Evolutionary conservation across 2,888 invertebrate genomes (phyloP), one percentile per base, ranked within the genome.

Genomic region (Azorinus chamasolen): DNA sequence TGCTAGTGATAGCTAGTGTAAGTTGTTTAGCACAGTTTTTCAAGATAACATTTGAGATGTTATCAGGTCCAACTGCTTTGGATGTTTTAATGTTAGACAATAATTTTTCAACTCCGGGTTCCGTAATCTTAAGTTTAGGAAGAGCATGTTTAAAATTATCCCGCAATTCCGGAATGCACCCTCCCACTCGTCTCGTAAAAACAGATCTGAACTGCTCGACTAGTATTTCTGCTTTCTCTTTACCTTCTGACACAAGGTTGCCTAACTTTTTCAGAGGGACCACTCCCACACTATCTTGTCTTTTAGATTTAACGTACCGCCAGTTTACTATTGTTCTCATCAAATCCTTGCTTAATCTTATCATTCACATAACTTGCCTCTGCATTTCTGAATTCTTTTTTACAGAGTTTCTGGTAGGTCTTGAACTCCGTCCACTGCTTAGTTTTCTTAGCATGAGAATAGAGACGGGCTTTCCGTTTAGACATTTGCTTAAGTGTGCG

Each of bases 261-360:
- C 79, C 81, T 45, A 74, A 70, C 41, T 58, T 65, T 22, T 74
- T 76, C 0, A 82, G 61, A 12, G 74, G 79, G 0, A 68, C 53
- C 37, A 64, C 65, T 10, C 75, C 79, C 39, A 61, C 45, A 22
- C 61, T 69, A 51, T 80, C 80, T 32, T 73, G 61, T 32, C 68
- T 55, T 18, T 62, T 55, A 1, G 71, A 58, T 45, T 82, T 82
- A 10, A 80, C 68, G 62, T 78, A 78, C 10, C 63, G 46, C 73
- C 75, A 82, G 77, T 27, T 83, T 81, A 10, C 76, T 25, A 59
- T 80, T 73, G 2, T 77, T 65, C 10, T 79, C 55, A 16, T 71
- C 69, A 18, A 75, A 68, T 27, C 75, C 72, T 55, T 72, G 45
- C 22, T 55, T 41, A 10, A 59, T 70, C n/a, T 37, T 54, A n/a